phyloP scores from a whole-genome alignment of 2,888 invertebrate species.

The Listrodromus nycthemerus region DNA sequence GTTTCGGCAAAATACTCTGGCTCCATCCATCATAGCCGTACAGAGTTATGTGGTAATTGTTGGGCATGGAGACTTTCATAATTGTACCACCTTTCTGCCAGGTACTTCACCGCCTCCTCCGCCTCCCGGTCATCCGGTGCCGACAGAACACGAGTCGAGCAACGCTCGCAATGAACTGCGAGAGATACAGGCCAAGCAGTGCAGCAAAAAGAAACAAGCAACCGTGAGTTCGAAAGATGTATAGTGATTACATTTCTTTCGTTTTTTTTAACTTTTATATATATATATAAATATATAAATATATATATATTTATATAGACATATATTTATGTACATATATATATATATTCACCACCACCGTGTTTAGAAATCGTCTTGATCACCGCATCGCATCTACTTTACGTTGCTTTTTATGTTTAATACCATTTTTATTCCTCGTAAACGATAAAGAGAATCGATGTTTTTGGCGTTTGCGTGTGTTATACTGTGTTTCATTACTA shows the following conservation, averaged over 20 bases:
- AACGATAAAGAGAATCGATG: conserved; percentile 57
- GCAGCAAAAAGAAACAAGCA: conserved; percentile 86
- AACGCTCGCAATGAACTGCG: conserved; percentile 90
- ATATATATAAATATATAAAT: conserved; percentile 40
- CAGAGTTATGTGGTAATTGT: not conserved
- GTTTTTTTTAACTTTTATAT: conserved; percentile 55
- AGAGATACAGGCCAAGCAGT: conserved; percentile 86
- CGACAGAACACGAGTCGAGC: conserved; percentile 86
- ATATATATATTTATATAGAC: no score
- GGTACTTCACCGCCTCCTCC: conserved; percentile 76
- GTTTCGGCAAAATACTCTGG: no score
- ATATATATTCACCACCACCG: conserved; percentile 59
- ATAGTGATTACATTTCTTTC: conserved; percentile 74
- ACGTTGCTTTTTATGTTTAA: conserved; percentile 62
- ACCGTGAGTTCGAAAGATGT: conserved; percentile 85
- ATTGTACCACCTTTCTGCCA: conserved; percentile 27
- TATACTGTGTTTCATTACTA: conserved; percentile 14
- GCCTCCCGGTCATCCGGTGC: conserved; percentile 75
- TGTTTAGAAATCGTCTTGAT: conserved; percentile 77
- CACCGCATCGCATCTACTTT: conserved; percentile 67
- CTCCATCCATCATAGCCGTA: not conserved
- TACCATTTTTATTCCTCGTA: conserved; percentile 47
- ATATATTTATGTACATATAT: no score
- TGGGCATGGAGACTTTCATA: not conserved
- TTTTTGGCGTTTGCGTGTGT: conserved; percentile 57